phyloP scores from a whole-genome alignment of 2,113 vertebrate species.

The Gopherus flavomarginatus region DNA sequence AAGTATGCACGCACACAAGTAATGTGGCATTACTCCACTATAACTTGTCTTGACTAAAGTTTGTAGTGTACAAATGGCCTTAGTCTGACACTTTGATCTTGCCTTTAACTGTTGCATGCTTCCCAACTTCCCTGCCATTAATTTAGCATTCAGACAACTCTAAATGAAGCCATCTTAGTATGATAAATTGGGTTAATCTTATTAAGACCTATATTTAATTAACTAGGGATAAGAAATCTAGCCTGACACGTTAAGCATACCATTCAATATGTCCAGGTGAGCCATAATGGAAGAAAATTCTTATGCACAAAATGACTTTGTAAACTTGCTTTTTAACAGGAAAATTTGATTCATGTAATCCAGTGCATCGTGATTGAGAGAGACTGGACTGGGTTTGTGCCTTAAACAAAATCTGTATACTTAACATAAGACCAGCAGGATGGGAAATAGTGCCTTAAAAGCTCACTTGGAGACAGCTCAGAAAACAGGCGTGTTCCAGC shows the following conservation, averaged over 20 bases:
- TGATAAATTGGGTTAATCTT: background rate
- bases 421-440: conserved; percentile 59
- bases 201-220: background rate
- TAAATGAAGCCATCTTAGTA: background rate
- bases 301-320: background rate
- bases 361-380: background rate
- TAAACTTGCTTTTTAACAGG: conserved; percentile 21
- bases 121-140: background rate
- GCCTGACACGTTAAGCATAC: background rate
- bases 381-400: background rate
- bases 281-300: background rate
- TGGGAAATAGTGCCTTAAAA: conserved; percentile 97
- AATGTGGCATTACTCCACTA: background rate
- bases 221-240: accelerated
- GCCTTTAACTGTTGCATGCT: background rate
- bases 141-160: background rate
- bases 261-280: background rate
- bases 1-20: too few species aligned
- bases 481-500: conserved; percentile 98
- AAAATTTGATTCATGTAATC: background rate
- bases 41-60: background rate
- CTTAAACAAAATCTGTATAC: accelerated
- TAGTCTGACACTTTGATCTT: background rate
- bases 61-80: background rate
- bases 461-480: conserved; percentile 97